These are phyloP conservation scores for Nomada ruficornis DNA, from an alignment of 2,888 invertebrate species.

Conservation along the genomic window DNA sequence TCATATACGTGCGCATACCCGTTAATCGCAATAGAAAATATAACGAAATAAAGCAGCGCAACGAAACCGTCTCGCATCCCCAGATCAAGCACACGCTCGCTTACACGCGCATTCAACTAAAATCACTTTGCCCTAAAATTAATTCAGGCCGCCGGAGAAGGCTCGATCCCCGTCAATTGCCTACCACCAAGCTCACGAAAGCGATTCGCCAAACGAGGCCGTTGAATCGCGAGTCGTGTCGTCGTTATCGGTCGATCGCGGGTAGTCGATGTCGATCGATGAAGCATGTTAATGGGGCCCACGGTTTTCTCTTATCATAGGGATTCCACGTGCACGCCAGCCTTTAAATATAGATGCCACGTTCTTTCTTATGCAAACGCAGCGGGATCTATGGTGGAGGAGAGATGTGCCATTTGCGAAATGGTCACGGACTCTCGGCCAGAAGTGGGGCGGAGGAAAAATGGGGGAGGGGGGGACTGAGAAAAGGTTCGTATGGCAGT, in stretches of 20 bases:
- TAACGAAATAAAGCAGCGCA: too few relatives aligned
- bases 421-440: conserved; percentile 64
- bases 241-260: conserved; percentile 33
- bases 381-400: conserved; percentile 51
- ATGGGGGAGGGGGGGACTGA: conserved; percentile 32
- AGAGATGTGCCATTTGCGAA: conserved; percentile 69
- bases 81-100: too few relatives aligned
- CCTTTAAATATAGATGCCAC: conserved; percentile 43
- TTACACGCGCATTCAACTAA: too few relatives aligned
- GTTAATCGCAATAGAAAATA: too few relatives aligned
- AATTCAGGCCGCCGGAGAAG: conserved; percentile 31
- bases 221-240: conserved; percentile 39
- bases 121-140: background rate
- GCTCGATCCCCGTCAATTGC: background rate
- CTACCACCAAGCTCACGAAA: background rate
- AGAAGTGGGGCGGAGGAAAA: conserved; percentile 51
- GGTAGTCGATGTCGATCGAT: conserved; percentile 39
- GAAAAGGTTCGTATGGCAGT: conserved; percentile 67
- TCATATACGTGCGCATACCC: too few relatives aligned
- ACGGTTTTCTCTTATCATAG: conserved; percentile 25
- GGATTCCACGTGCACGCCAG: conserved; percentile 14
- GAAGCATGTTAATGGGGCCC: conserved; percentile 32
- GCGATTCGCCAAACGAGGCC: conserved; percentile 8
- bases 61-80: too few relatives aligned
- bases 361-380: conserved; percentile 56